Percentiles rank a stretch among this genome's conserved stretches.
Conservation (phyloP, 2,113 vertebrate species). For the Proteles cristata region DNA sequence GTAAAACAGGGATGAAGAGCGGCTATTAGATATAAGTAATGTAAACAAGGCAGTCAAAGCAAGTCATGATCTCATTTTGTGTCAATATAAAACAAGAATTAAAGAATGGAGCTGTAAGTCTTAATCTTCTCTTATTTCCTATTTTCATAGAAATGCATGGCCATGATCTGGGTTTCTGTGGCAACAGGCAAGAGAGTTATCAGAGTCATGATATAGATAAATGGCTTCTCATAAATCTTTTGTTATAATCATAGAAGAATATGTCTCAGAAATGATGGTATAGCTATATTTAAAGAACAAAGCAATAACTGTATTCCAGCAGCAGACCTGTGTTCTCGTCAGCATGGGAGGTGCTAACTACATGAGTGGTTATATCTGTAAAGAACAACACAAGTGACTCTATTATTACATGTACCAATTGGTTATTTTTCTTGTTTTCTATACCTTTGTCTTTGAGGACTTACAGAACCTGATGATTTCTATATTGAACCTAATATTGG, state of each 20-base stretch:
- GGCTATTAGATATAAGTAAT: conserved; percentile 61
- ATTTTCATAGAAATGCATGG: conserved; percentile 67
- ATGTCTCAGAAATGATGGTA: conserved; percentile 59
- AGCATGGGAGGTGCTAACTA: not conserved
- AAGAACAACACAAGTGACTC: not conserved
- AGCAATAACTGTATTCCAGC: conserved; percentile 32
- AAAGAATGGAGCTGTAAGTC: conserved; percentile 70
- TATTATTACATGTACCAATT: not conserved
- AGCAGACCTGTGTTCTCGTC: conserved; percentile 58
- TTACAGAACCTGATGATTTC: conserved; percentile 24
- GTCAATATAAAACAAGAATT: conserved; percentile 68
- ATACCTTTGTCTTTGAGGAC: conserved; percentile 18
- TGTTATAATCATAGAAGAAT: conserved; percentile 64
- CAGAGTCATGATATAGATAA: conserved; percentile 78
- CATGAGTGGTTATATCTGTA: not conserved
- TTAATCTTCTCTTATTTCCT: conserved; percentile 68
- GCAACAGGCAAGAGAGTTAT: conserved; percentile 68
- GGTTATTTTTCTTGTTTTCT: conserved; percentile 40
- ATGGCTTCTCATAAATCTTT: conserved; percentile 56
- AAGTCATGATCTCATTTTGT: conserved; percentile 77
- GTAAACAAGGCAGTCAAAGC: conserved; percentile 68
- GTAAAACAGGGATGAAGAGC: conserved; percentile 59
- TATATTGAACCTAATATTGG: not conserved
- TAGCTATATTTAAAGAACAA: conserved; percentile 76
- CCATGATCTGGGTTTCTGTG: conserved; percentile 74